These are phyloP conservation scores for Piezodorus guildinii DNA, from an alignment of 1,140 invertebrate genomes.

Conservation along the genomic window DNA sequence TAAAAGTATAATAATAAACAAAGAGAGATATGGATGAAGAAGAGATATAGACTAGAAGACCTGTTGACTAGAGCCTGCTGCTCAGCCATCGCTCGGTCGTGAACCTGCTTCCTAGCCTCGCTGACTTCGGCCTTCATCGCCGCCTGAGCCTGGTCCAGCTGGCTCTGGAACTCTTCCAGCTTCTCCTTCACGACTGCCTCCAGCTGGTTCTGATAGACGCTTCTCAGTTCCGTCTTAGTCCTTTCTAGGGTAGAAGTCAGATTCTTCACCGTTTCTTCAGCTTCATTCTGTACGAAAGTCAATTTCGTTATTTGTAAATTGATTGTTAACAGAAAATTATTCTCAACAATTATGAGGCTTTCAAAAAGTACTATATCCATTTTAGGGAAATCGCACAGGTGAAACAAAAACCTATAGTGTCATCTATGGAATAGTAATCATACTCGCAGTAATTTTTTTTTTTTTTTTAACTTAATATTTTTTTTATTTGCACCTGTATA, in stretches of 20 bases:
- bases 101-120: constrained; percentile 49
- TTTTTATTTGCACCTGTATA: no score
- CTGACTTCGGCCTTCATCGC: constrained; percentile 50
- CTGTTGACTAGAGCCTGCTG: constrained; percentile 59
- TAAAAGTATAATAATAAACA: no score
- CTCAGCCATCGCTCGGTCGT: constrained; percentile 55
- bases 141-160: constrained; percentile 53
- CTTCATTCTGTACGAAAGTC: constrained; percentile 35
- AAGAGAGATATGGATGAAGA: no score
- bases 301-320: no score
- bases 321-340: no score
- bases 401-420: no score
- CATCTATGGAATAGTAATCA: no score
- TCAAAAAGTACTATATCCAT: no score
- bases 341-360: no score
- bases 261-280: constrained; percentile 42
- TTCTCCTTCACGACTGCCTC: constrained; percentile 62
- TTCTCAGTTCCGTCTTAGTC: constrained; percentile 51
- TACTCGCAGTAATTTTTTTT: no score
- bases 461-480: no score
- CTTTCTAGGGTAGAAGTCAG: constrained; percentile 46
- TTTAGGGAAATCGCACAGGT: no score
- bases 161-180: constrained; percentile 60
- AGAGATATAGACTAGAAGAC: constrained; percentile 37
- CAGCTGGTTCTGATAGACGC: constrained; percentile 66